phyloP scores from a whole-genome alignment of 1,140 invertebrate species.

The Tetramorium alpestre region DNA sequence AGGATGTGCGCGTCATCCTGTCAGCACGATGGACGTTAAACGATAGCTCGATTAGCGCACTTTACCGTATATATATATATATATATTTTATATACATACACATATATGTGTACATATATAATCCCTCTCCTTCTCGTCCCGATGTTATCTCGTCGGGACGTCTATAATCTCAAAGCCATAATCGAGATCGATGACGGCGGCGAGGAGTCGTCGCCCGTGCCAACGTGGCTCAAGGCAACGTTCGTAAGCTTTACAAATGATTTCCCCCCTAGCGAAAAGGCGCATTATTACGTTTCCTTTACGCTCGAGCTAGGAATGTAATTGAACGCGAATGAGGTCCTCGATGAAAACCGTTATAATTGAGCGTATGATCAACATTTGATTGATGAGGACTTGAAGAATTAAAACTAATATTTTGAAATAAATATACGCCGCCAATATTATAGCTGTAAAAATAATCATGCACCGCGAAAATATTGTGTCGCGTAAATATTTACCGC shows the following conservation, averaged over 20 bases:
- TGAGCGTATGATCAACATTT: background rate
- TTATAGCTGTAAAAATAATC: background rate
- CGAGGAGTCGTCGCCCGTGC: background rate
- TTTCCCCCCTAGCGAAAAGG: background rate
- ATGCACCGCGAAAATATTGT: background rate
- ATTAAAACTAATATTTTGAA: background rate
- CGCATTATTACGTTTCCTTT: conserved; percentile 24
- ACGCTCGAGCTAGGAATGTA: background rate
- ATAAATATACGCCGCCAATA: background rate
- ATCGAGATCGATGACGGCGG: conserved; percentile 40
- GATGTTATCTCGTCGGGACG: background rate
- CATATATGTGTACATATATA: background rate
- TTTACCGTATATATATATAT: background rate
- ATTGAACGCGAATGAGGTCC: background rate
- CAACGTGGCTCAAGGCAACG: background rate
- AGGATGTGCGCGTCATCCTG: conserved; percentile 33
- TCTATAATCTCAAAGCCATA: conserved; percentile 24
- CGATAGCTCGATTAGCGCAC: conserved; percentile 38
- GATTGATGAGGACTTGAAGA: background rate
- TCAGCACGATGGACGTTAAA: conserved; percentile 46
- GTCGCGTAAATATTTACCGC: background rate
- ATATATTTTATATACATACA: background rate
- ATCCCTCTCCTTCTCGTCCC: background rate
- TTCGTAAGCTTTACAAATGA: conserved; percentile 53
- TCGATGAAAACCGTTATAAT: conserved; percentile 14